Conservation (phyloP, 2,113 vertebrate genomes). For the Forbesichthys agassizii region DNA sequence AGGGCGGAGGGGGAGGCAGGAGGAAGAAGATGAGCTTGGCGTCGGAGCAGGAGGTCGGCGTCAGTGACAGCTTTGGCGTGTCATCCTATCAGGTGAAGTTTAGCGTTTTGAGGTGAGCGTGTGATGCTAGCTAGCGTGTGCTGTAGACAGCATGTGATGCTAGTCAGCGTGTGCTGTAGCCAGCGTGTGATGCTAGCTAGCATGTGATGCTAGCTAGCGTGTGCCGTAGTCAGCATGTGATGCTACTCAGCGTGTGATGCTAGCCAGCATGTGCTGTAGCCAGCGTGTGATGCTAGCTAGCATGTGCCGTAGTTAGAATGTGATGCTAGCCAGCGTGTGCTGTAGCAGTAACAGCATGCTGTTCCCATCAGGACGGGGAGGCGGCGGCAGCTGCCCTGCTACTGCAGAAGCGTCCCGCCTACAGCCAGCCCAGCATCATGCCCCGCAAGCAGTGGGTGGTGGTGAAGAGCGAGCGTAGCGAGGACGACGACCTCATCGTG, state of each 20-base stretch:
- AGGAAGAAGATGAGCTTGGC: constrained; percentile 65
- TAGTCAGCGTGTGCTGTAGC: too few species aligned
- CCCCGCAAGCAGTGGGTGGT: constrained; percentile 91
- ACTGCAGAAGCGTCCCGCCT: constrained; percentile 71
- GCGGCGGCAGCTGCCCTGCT: constrained; percentile 37
- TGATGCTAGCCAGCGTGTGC: not conserved
- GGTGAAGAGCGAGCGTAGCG: constrained; percentile 82
- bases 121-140: constrained; percentile 25
- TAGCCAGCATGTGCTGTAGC: constrained; percentile 25
- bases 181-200: too few species aligned
- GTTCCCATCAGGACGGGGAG: constrained; percentile 56
- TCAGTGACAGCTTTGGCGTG: constrained; percentile 81
- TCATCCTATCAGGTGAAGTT: constrained; percentile 74
- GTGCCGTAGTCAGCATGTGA: too few species aligned
- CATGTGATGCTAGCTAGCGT: constrained; percentile 11
- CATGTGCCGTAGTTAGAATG: too few species aligned
- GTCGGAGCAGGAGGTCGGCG: constrained; percentile 80
- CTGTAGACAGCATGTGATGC: too few species aligned
- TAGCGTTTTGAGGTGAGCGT: too few species aligned
- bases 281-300: too few species aligned
- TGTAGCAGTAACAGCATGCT: not conserved
- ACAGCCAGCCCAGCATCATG: constrained; percentile 82
- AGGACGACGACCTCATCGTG: constrained; percentile 87
- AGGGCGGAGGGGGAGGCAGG: constrained; percentile 53
- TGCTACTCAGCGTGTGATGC: too few species aligned